Evolutionary conservation across 2,888 invertebrate genomes (phyloP).

Genomic region (Erebia epiphron): DNA sequence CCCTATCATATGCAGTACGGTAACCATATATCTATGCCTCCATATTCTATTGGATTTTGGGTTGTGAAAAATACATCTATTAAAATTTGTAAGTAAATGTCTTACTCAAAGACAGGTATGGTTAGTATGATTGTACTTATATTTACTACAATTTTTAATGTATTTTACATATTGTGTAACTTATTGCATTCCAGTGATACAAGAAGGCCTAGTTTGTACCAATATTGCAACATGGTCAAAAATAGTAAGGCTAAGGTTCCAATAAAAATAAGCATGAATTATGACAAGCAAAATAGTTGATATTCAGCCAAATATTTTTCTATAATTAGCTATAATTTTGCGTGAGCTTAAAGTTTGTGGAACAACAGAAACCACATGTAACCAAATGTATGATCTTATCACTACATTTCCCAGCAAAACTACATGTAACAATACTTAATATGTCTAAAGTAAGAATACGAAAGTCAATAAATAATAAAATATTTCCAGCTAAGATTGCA

Average conservation of each 20-base stretch:
- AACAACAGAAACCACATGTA: neutral
- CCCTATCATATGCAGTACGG: constrained; percentile 73
- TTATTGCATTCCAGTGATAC: constrained; percentile 37
- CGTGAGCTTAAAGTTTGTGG: neutral
- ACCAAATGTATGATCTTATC: neutral
- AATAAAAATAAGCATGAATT: neutral
- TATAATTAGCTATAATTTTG: neutral
- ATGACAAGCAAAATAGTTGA: too few relatives aligned
- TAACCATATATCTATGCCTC: constrained; percentile 81
- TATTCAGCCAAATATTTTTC: neutral
- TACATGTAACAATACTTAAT: neutral
- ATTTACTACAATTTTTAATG: neutral
- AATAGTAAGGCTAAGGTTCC: neutral
- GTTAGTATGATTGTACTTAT: neutral
- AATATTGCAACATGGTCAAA: neutral
- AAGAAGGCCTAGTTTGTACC: constrained; percentile 17
- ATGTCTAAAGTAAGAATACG: too few relatives aligned
- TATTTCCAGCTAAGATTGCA: too few relatives aligned
- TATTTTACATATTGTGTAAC: constrained; percentile 12
- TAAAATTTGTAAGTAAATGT: constrained; percentile 55
- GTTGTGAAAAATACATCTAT: constrained; percentile 79
- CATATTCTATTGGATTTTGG: constrained; percentile 86
- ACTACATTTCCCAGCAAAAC: neutral
- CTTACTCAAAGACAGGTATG: neutral
- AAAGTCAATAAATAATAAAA: too few relatives aligned